Base-by-base conservation (phyloP, 2,113 vertebrate species). In the Pagrus major region DNA sequence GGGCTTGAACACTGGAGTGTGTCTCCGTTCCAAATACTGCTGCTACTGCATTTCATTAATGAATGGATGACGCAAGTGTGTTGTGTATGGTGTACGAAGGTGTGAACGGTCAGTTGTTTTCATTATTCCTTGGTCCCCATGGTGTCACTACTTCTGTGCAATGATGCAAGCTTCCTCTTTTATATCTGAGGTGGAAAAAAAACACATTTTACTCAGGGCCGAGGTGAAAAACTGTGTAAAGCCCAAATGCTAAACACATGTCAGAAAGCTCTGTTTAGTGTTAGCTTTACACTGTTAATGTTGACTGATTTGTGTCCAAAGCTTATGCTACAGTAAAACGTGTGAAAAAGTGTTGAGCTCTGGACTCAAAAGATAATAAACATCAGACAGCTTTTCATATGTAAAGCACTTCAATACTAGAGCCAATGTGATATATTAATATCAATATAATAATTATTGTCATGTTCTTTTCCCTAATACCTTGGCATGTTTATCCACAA, bases 141-240 rank as follows among this genome's bases (percentile, higher is more conserved):
- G 86, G 90, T 91, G 91, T 89, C 84, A 81, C 82, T 86, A 77
- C 83, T 83, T 64, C 68, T 76, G 81, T 76, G 69, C 56, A 18
- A 46, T 89, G 90, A 92, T 88, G 89, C 87, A 87, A 90, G 75
- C 83, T 46, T 9, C 60, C 33, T 71, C 73, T 83, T 91, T 88
- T 78, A 79, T 82, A 78, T 64, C 29, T 47, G 37, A 61, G 60
- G 69, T 76, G 58, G 55, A 69, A 55, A 58, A 69, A 49, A 83
- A 70, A 67, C 59, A 37, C 49, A 63, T 83, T 83, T 81, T 20
- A 15, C 42, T 27, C 29, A 12, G 51, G 15, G 73, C 9, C 64
- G 54, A 60, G 68, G 78, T 63, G 39, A 71, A 55, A 20, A 65
- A 78, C 33, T 49, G 49, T 20, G 29, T 72, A 18, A 71, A 65